phyloP scores from a whole-genome alignment of 2,797 vertebrate genomes.

The Pangasius mekongensis region DNA sequence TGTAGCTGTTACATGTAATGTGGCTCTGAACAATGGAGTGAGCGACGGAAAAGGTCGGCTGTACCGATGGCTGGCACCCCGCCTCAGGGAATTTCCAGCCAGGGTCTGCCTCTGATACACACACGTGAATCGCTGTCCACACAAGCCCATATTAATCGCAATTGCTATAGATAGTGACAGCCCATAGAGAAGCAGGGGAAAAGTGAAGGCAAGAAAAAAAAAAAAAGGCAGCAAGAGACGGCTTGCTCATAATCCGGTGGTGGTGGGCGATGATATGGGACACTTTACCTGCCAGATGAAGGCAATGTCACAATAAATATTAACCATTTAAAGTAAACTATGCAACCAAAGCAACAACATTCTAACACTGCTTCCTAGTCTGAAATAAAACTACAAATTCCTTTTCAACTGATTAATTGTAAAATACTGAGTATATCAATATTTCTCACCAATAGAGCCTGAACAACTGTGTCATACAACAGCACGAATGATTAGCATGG shows the following conservation, averaged over 20 bases:
- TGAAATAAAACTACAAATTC: not conserved
- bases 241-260: not conserved
- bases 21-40: slow-evolving; percentile 8
- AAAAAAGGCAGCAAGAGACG: not conserved
- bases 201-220: slow-evolving; percentile 44
- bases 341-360: not conserved
- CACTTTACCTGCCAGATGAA: not conserved
- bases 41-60: slow-evolving; percentile 37
- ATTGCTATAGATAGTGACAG: slow-evolving; percentile 56
- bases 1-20: slow-evolving; percentile 49
- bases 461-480: not conserved
- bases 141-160: slow-evolving; percentile 67
- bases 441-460: not conserved
- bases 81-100: slow-evolving; percentile 54
- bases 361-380: not conserved
- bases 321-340: not conserved
- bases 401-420: not conserved
- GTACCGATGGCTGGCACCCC: slow-evolving; percentile 26
- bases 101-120: slow-evolving; percentile 26
- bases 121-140: slow-evolving; percentile 41
- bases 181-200: not conserved
- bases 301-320: not conserved
- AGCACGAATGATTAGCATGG: not conserved
- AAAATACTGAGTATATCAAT: not conserved
- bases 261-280: not conserved